Percentiles rank a stretch among this genome's conserved stretches.
Conservation (phyloP, 2,113 vertebrate species). For the Heloderma charlesbogerti region DNA sequence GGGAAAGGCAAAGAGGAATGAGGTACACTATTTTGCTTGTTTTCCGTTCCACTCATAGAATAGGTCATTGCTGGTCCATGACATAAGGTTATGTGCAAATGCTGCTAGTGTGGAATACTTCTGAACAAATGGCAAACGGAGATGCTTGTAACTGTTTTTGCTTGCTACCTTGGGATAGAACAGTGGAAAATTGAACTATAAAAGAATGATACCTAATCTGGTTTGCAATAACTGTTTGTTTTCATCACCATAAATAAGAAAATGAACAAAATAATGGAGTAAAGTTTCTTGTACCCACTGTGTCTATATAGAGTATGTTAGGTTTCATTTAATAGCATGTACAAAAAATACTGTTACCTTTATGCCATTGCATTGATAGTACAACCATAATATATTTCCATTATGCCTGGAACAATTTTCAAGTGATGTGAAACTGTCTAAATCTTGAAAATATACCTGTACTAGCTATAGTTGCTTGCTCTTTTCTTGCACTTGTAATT, state of each 20-base stretch:
- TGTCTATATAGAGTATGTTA: slow-evolving; percentile 34
- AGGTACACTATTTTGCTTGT: too few species aligned
- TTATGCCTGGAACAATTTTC: slow-evolving; percentile 40
- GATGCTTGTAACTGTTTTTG: too few species aligned
- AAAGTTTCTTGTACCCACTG: slow-evolving; percentile 36
- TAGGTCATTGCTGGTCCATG: too few species aligned
- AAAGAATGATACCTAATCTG: slow-evolving; percentile 24
- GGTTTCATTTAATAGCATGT: slow-evolving; percentile 47
- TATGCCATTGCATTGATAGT: slow-evolving; percentile 48
- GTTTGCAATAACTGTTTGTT: slow-evolving; percentile 43
- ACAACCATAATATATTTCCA: slow-evolving; percentile 47
- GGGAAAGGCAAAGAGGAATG: too few species aligned
- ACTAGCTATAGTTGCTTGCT: slow-evolving; percentile 16
- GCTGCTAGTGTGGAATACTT: too few species aligned
- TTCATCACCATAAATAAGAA: slow-evolving; percentile 40
- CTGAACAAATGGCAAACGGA: too few species aligned
- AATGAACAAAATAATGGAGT: slow-evolving; percentile 39
- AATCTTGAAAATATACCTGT: slow-evolving; percentile 45
- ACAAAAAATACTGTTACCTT: slow-evolving; percentile 7
- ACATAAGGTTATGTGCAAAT: too few species aligned
- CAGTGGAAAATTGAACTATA: slow-evolving; percentile 33
- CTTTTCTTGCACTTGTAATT: slow-evolving; percentile 29
- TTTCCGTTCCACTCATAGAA: too few species aligned
- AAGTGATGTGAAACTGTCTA: slow-evolving; percentile 41
- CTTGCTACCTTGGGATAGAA: slow-evolving; percentile 18